A percentile compares a stretch with the other conserved stretches of the same genome.
phyloP scores from a whole-genome alignment of 1,140 invertebrate genomes.

The Hormaphis cornu region DNA sequence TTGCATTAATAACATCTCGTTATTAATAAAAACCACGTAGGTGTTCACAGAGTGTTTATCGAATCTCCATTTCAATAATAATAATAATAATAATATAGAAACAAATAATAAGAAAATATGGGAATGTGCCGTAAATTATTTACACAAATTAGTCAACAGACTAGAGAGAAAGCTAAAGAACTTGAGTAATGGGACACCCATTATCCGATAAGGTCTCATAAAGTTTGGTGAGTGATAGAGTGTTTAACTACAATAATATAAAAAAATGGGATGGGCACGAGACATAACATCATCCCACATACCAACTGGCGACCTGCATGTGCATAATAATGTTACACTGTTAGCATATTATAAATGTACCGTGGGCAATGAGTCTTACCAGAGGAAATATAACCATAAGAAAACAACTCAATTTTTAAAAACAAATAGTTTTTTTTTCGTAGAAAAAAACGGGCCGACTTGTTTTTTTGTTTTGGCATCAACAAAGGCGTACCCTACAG shows the following conservation, averaged over 20 bases:
- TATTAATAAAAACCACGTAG: neutral
- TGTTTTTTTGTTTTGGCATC: conserved; percentile 9
- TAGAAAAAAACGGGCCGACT: conserved; percentile 6
- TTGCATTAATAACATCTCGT: neutral
- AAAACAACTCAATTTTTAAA: neutral
- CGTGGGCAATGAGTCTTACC: neutral
- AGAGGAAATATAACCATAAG: conserved; percentile 5
- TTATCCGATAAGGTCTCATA: neutral
- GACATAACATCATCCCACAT: neutral
- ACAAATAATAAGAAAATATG: conserved; percentile 4
- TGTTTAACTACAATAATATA: neutral
- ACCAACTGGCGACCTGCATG: neutral
- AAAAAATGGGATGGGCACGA: neutral
- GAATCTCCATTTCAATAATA: neutral
- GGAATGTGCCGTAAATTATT: conserved; percentile 33
- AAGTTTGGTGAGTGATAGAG: neutral
- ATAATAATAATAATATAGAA: neutral
- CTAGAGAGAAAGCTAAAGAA: neutral
- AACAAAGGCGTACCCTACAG: conserved; percentile 10
- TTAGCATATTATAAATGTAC: neutral
- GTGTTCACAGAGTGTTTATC: neutral
- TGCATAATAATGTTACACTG: neutral
- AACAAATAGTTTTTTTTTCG: neutral
- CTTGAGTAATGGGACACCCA: neutral
- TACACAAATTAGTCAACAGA: conserved; percentile 1